Percentiles rank a stretch among this genome's conserved stretches.
Evolutionary conservation across 35 echinoderm and acorn worm species (phyloP).

Genomic region (Apostichopus parvimensis): DNA sequence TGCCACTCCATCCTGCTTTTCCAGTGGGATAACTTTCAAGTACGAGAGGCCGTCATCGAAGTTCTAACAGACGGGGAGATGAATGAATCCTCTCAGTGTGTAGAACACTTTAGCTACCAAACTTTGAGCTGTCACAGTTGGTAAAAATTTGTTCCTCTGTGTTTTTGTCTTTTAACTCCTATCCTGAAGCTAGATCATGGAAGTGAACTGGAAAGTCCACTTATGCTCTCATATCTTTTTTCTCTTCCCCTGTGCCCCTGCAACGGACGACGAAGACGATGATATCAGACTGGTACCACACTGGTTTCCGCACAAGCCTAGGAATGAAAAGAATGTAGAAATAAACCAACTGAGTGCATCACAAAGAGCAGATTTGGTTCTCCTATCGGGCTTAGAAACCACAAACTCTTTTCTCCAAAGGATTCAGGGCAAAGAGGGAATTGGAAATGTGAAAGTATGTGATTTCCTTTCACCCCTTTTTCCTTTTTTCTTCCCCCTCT

Average conservation of each 20-base stretch:
- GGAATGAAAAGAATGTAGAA: slow-evolving; percentile 51
- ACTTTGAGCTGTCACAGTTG: neutral
- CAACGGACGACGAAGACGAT: too few species aligned
- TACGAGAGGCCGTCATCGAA: slow-evolving; percentile 18
- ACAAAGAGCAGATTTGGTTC: slow-evolving; percentile 27
- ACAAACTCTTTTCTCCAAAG: neutral
- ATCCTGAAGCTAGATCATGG: neutral
- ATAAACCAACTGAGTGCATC: slow-evolving; percentile 32
- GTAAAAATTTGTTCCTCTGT: neutral
- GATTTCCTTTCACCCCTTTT: neutral
- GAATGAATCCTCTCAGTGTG: neutral
- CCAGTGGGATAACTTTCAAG: neutral
- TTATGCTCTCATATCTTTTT: neutral
- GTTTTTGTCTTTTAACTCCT: neutral
- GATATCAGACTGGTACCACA: neutral
- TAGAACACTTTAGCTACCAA: neutral
- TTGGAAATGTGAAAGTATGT: slow-evolving; percentile 51
- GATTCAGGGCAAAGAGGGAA: neutral
- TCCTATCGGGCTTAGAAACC: slow-evolving; percentile 21
- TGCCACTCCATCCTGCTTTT: slow-evolving; percentile 15
- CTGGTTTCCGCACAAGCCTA: slow-evolving; percentile 10
- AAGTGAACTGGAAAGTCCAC: neutral
- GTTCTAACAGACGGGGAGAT: neutral
- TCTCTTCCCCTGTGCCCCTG: neutral
- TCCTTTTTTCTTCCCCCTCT: neutral